phyloP scores from a whole-genome alignment of 2,888 invertebrate genomes.

The Noctua janthina region DNA sequence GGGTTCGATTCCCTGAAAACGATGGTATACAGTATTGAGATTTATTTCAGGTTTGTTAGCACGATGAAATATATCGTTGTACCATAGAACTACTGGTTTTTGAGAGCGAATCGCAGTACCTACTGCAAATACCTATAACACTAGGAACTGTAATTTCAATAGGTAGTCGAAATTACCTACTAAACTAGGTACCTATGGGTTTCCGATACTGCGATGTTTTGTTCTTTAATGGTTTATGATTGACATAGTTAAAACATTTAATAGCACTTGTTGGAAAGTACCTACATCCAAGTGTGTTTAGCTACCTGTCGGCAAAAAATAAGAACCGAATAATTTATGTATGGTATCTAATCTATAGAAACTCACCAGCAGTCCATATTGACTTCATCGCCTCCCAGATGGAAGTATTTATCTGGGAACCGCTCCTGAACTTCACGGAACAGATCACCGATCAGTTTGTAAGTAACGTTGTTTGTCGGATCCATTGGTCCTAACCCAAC shows the following conservation, averaged over 20 bases:
- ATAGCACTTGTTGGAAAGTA: neutral
- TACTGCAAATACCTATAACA: neutral
- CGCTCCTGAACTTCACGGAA: slow-evolving; percentile 92
- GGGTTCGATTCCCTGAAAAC: slow-evolving; percentile 80
- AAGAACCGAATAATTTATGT: neutral
- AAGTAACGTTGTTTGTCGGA: slow-evolving; percentile 92
- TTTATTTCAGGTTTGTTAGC: neutral
- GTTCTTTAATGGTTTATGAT: neutral
- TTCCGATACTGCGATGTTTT: too few species aligned
- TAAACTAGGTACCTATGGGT: too few species aligned
- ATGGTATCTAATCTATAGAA: neutral
- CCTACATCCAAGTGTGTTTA: neutral
- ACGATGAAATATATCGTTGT: neutral
- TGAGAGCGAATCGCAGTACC: neutral
- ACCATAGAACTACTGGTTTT: neutral
- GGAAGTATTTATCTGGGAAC: slow-evolving; percentile 95
- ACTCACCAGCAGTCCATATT: slow-evolving; percentile 94
- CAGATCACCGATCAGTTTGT: slow-evolving; percentile 92
- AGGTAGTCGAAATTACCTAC: neutral
- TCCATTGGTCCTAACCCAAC: slow-evolving; percentile 94
- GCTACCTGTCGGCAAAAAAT: neutral
- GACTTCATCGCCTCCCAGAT: slow-evolving; percentile 98
- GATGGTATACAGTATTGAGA: neutral
- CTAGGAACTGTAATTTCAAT: neutral
- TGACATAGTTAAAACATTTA: neutral